These are phyloP conservation scores for Neodiprion pinetum DNA, from an alignment of 1,140 invertebrate species.

Conservation along the genomic window DNA sequence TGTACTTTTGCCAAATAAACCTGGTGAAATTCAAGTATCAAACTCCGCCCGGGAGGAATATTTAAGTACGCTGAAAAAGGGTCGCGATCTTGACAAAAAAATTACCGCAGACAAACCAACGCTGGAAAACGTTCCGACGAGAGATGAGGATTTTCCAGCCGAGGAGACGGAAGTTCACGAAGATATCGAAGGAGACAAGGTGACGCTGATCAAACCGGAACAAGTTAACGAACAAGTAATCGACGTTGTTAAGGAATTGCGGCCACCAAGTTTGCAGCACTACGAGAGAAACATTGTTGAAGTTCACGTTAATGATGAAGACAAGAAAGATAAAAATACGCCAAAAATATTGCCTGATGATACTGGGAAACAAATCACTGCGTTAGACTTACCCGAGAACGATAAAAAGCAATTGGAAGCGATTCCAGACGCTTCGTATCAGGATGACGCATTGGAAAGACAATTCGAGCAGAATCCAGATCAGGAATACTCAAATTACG, in stretches of 20 bases:
- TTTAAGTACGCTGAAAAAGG: not conserved
- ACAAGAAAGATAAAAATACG: constrained; percentile 5
- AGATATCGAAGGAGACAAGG: constrained; percentile 12
- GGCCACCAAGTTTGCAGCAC: constrained; percentile 29
- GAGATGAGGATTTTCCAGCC: not conserved
- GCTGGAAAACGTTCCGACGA: not conserved
- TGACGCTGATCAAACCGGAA: constrained; percentile 18
- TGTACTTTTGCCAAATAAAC: not conserved
- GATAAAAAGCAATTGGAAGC: not conserved
- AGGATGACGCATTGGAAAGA: not conserved
- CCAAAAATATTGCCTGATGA: not conserved
- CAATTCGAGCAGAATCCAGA: not conserved
- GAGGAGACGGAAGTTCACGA: not conserved
- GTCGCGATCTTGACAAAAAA: not conserved
- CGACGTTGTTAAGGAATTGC: constrained; percentile 26
- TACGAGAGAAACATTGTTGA: constrained; percentile 29
- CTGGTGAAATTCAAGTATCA: not conserved
- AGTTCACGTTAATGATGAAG: constrained; percentile 18
- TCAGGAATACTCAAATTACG: not conserved
- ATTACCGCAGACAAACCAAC: constrained; percentile 12
- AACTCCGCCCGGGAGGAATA: not conserved
- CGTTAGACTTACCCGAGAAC: not conserved
- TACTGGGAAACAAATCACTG: not conserved
- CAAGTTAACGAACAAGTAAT: not conserved
- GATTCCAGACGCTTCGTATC: not conserved